phyloP scores from a whole-genome alignment of 37 sponge, comb jelly and placozoan genomes.

The Chondrosia reniformis region DNA sequence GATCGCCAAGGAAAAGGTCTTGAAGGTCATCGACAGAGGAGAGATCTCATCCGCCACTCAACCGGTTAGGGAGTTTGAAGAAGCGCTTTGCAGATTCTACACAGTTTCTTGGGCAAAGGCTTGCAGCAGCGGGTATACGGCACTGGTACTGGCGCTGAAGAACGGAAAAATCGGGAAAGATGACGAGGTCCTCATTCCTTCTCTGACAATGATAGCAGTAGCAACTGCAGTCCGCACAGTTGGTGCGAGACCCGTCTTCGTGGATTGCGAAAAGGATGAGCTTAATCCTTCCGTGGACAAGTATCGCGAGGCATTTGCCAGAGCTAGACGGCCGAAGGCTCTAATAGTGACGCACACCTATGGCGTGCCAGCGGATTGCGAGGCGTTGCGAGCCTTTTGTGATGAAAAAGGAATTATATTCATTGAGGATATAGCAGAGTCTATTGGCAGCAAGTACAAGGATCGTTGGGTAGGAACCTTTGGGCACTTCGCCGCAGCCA shows the following conservation, averaged over 20 bases:
- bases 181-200: constrained; percentile 54
- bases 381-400: constrained; percentile 2
- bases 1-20: constrained; percentile 37
- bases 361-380: constrained; percentile 48
- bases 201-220: constrained; percentile 56
- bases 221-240: constrained; percentile 30
- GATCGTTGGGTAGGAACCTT: constrained; percentile 31
- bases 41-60: constrained; percentile 50
- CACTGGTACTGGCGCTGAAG: constrained; percentile 35
- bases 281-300: constrained; percentile 46
- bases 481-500: constrained; percentile 54
- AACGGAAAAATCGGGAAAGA: constrained; percentile 27
- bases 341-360: constrained; percentile 59
- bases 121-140: constrained; percentile 59
- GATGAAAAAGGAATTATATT: constrained; percentile 9
- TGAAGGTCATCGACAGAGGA: constrained; percentile 29
- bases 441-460: constrained; percentile 43
- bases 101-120: constrained; percentile 32
- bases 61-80: constrained; percentile 40
- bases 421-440: constrained; percentile 61
- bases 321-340: constrained; percentile 14
- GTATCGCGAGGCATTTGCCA: constrained; percentile 10
- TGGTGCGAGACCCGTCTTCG: constrained; percentile 50
- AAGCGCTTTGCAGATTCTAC: constrained; percentile 19
- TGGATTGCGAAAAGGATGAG: constrained; percentile 42